Evolutionary conservation across 1,140 invertebrate genomes (phyloP), one percentile per base, ranked within the genome.

Genomic region (Dermatophagoides farinae): DNA sequence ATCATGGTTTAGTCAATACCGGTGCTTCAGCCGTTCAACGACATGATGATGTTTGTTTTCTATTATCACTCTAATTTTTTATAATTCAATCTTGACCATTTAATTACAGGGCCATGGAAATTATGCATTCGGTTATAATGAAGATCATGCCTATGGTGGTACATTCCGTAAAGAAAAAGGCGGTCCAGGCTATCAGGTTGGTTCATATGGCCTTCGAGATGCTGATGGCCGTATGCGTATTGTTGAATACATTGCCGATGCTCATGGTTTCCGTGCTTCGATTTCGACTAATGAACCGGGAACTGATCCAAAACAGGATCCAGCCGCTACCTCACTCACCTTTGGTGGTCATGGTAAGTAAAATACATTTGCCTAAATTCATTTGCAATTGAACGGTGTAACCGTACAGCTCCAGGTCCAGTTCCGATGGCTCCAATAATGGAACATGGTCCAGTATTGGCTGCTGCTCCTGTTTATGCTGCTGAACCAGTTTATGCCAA

Each of bases 201-300:
- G 68, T 8, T 67, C 66, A n/a, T 68, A 68, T 22, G 65, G 65
- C 14, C 57, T 68, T 8, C 54, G 65, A 40, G 68, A 68, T 58
- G 62, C 65, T 54, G 68, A 68, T 60, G 68, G 68, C 6, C 58
- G 67, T 37, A 50, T 66, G 16, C 60, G 68, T 37, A 65, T 65
- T 41, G 69, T 70, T 16, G 68, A 69, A 62, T 70, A 70, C 59
- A 49, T 70, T 49, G 69, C 69, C 40, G 69, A 70, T 57, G 65
- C 61, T 41, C 65, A 57, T 50, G 67, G 68, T 20, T 70, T 68
- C 62, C 65, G 66, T 8, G 68, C 64, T 47, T 63, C 62, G 22
- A 62, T 67, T 46, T 55, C 64, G 12, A 65, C 66, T 22, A 67
- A 67, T 50, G 66, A 67, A 37, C 60, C 60, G 12, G 47, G 47